Base-by-base conservation (phyloP, 2,797 vertebrate genomes). In the Halcyon smyrnensis region DNA sequence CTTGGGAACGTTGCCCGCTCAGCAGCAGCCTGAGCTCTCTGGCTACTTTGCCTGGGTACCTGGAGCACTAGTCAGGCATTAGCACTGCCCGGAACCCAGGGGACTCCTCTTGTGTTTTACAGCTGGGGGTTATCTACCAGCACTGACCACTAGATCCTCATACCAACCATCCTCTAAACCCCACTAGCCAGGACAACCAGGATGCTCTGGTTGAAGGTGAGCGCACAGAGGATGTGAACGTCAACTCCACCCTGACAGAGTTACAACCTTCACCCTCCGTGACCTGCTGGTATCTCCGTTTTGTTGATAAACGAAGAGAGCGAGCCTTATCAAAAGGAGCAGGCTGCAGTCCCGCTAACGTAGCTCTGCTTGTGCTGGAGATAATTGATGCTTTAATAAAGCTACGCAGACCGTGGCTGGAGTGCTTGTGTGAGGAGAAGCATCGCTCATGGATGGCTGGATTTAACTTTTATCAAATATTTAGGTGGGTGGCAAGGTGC, bases 371-470 rank as follows among this genome's bases (percentile, higher is more conserved):
- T 10, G 59, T 5, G 24, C 96, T 90, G n/a, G n/a, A 91, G 91
- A 82, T 96, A 97, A 97, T 71, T 92, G 95, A 95, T 96, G 94
- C 89, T 89, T 96, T 93, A 97, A 93, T 97, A 95, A 93, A 0
- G 2, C 81, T 56, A 15, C 0, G 0, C 62, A 6, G 81, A 34
- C 70, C 37, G 81, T 8, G 45, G 87, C 89, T 91, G 87, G 75
- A 87, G 79, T 54, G 6, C 46, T 32, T 46, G 23, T 60, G 87
- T 41, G 78, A 90, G 87, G 75, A 88, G 93, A 9, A 64, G 80
- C 92, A 93, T 93, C 96, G 45, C 70, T 95, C 91, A 64, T 67
- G 24, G 74, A 17, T 30, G 28, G 43, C 50, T 74, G 82, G 63
- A 48, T 78, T 91, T 53, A 77, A 76, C 84, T 95, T 88, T 54